Conservation (phyloP, 2,888 invertebrate species). For the Congeria kusceri region DNA sequence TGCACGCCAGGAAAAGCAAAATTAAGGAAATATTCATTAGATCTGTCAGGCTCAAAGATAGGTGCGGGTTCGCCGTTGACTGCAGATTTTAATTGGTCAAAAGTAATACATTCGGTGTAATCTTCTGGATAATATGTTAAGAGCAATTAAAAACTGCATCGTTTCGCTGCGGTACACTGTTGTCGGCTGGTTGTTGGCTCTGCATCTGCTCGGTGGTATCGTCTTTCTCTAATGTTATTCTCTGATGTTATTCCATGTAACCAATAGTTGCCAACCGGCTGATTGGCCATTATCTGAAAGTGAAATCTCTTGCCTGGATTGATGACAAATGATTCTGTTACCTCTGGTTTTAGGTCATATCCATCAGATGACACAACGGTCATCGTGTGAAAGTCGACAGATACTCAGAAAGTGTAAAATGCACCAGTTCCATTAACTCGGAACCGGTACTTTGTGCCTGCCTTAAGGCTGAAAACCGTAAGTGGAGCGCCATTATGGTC, state of each 20-base stretch:
- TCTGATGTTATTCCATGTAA: conserved; percentile 64
- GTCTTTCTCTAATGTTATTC: conserved; percentile 60
- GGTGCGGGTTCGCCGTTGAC: conserved; percentile 57
- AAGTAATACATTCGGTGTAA: conserved; percentile 48
- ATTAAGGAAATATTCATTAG: conserved; percentile 77
- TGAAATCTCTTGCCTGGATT: conserved; percentile 76
- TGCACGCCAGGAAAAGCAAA: conserved; percentile 71
- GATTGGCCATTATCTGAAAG: conserved; percentile 70
- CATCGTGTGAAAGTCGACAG: conserved; percentile 71
- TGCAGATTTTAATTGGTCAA: conserved; percentile 57
- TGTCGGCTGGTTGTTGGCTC: conserved; percentile 53
- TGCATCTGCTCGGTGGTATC: conserved; percentile 60
- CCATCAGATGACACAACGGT: conserved; percentile 75
- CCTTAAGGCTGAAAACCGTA: conserved; percentile 59
- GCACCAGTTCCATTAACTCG: conserved; percentile 71
- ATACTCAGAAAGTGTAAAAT: conserved; percentile 69
- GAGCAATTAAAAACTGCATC: conserved; percentile 38
- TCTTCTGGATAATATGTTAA: conserved; percentile 47
- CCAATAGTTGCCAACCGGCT: conserved; percentile 73
- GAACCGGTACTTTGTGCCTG: conserved; percentile 65
- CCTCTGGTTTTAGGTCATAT: conserved; percentile 66
- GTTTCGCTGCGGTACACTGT: conserved; percentile 43
- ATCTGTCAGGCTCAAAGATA: conserved; percentile 43
- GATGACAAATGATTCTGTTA: conserved; percentile 68
- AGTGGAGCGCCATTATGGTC: conserved; percentile 65